Evolutionary conservation across 2,888 invertebrate species (phyloP), one percentile per base, ranked within the genome.

Genomic region (Pocota personata): DNA sequence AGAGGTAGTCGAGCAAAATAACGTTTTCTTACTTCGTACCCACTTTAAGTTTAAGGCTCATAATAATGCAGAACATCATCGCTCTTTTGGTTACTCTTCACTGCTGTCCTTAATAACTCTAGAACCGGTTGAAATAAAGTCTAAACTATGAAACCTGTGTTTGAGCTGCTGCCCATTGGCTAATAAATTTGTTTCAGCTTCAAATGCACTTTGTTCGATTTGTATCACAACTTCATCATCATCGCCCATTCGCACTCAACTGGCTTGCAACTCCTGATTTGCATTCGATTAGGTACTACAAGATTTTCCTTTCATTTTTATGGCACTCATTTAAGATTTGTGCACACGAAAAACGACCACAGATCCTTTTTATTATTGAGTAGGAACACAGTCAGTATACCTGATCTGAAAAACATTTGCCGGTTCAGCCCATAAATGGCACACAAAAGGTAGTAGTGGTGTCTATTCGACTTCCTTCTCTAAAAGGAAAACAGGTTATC

Each of bases 401-500:
- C 72, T 32, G 78, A 78, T 73, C 37, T 37, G 35, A 30, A 66
- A 76, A 62, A n/a, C 16, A 73, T 78, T 79, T 69, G 75, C 64
- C 75, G 67, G 27, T 52, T 37, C 52, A 16, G 12, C 32, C 84
- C 79, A 84, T 84, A 84, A 84, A 84, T 79, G 79, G 79, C 62
- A 71, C 73, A 84, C 84, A 75, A 84, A 73, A 76, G 75, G 75
- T 62, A 69, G 32, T 21, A 12, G 40, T 19, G 62, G 67, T 55
- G 78, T 67, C 73, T 73, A 73, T 69, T 50, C 57, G 43, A 84
- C 75, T 84, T 84, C 84, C 84, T 75, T 64, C 84, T 76, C 35
- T 52, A 75, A 79, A 79, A 58, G 84, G 84, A 69, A 64, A 84
- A 84, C 84, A 57, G 57, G 84, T 84, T 84, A 35, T 32, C 24